Conservation (phyloP, 2,113 vertebrate genomes). For the Pan paniscus region DNA sequence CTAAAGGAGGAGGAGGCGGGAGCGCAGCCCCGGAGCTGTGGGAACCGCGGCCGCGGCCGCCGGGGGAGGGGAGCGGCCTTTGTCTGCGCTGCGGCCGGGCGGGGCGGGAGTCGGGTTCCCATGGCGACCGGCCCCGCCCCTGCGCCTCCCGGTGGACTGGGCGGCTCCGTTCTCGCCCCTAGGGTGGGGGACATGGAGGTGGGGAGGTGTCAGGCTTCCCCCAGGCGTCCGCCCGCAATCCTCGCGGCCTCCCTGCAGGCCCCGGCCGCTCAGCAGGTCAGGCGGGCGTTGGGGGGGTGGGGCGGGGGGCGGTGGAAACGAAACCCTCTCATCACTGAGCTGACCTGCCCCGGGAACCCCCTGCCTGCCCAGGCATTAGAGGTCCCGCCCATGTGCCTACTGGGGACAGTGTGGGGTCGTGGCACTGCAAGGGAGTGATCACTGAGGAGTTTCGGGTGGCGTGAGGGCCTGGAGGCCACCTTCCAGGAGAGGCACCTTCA, state of each 20-base stretch:
- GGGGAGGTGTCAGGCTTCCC: not conserved
- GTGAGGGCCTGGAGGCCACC: not conserved
- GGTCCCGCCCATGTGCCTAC: not conserved
- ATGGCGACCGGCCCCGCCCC: not conserved
- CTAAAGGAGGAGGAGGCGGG: not conserved
- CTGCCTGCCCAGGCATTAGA: not conserved
- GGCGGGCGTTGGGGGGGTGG: no score
- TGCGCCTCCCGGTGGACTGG: not conserved
- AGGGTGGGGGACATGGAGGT: not conserved
- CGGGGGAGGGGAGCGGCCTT: not conserved
- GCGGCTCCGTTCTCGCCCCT: not conserved
- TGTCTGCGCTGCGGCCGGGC: not conserved
- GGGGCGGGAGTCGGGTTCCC: not conserved
- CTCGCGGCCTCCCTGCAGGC: not conserved
- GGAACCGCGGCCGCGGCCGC: rapidly evolving
- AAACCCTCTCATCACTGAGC: not conserved
- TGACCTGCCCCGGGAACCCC: no score
- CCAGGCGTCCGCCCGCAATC: not conserved
- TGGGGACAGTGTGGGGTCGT: no score
- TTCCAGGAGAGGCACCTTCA: not conserved
- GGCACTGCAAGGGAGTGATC: no score
- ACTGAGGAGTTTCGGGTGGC: not conserved
- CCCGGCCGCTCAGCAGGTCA: not conserved
- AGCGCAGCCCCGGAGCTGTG: not conserved
- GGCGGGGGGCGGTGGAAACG: no score